Conservation (phyloP, 2,113 vertebrate genomes). For the Tyto alba region DNA sequence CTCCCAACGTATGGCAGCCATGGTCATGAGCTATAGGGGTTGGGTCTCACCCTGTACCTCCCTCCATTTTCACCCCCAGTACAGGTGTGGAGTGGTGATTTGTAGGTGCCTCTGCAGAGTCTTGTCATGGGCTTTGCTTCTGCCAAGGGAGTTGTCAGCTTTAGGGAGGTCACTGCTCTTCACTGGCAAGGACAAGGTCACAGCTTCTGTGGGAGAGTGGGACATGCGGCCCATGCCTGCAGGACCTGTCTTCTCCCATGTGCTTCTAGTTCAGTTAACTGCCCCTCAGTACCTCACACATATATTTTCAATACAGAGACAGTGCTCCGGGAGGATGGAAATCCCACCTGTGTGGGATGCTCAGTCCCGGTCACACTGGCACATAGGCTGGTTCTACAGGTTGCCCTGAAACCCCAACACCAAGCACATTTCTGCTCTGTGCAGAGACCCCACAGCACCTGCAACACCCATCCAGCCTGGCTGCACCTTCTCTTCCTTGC, state of each 20-base stretch:
- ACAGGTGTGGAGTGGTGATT: background rate
- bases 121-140: background rate
- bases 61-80: rapidly evolving
- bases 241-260: background rate
- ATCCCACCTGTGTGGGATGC: background rate
- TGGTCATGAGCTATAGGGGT: rapidly evolving
- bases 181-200: background rate
- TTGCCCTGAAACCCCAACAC: background rate
- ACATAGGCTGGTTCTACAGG: background rate
- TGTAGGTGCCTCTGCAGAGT: background rate
- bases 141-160: background rate
- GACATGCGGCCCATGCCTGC: background rate
- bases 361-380: background rate
- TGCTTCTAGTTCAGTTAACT: background rate
- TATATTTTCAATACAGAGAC: background rate
- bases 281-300: background rate
- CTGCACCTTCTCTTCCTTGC: background rate
- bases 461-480: background rate
- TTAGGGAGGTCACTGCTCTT: background rate
- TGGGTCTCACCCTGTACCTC: background rate
- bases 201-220: background rate
- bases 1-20: background rate
- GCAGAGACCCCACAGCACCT: rapidly evolving
- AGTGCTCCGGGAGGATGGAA: background rate
- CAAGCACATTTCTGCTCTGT: background rate